phyloP scores from a whole-genome alignment of 1,140 invertebrate genomes.

The Leptestheria dahalacensis region DNA sequence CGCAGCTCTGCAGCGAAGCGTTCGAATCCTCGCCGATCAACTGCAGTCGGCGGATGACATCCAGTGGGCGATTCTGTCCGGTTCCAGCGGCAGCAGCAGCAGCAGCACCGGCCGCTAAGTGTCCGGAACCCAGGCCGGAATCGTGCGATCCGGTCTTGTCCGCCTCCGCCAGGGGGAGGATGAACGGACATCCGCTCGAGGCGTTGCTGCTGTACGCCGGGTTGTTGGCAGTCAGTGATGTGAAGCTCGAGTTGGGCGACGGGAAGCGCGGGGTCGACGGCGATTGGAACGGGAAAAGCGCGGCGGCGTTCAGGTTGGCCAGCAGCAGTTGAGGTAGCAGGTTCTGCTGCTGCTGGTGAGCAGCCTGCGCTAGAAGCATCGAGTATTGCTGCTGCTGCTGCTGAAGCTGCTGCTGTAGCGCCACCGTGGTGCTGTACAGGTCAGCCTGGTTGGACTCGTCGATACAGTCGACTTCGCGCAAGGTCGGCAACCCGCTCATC shows the following conservation, averaged over 20 bases:
- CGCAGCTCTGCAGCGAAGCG: slow-evolving; percentile 12
- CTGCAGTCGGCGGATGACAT: slow-evolving; percentile 15
- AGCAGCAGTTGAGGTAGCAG: slow-evolving; percentile 1
- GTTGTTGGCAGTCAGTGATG: neutral
- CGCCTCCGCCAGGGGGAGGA: slow-evolving; percentile 13
- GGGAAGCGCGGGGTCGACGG: slow-evolving; percentile 1
- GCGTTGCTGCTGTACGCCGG: neutral
- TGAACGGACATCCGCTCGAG: slow-evolving; percentile 9
- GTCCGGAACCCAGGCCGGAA: slow-evolving; percentile 7
- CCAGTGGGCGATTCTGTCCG: slow-evolving; percentile 12
- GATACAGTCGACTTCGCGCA: slow-evolving; percentile 6
- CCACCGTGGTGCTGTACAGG: neutral
- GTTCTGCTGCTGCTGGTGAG: slow-evolving; percentile 8
- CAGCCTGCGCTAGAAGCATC: slow-evolving; percentile 14
- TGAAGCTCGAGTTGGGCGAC: neutral
- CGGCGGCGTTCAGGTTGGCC: slow-evolving; percentile 1
- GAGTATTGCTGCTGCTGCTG: slow-evolving; percentile 16
- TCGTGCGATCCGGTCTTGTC: slow-evolving; percentile 9
- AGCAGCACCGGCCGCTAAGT: slow-evolving; percentile 23
- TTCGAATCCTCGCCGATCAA: slow-evolving; percentile 9
- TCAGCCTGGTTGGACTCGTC: neutral
- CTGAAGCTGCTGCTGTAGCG: slow-evolving; percentile 14
- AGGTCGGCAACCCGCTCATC: neutral
- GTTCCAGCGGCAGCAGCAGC: slow-evolving; percentile 15
- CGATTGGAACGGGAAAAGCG: neutral